These are phyloP conservation scores for Myotis yumanensis DNA, from an alignment of 2,113 vertebrate species.

Conservation along the genomic window DNA sequence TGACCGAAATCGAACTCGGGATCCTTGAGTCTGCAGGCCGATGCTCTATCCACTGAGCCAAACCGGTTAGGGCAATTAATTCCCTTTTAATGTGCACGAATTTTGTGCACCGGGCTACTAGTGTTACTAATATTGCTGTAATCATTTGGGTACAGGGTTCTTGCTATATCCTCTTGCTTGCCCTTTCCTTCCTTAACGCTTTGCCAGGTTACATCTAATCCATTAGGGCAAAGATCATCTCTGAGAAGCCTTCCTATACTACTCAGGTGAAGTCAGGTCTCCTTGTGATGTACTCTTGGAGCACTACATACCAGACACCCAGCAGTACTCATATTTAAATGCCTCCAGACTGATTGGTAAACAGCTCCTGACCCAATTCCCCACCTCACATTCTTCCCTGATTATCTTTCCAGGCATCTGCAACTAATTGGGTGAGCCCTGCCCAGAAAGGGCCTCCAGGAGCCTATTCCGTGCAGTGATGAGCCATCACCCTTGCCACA, in stretches of 20 bases:
- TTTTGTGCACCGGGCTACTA: no score
- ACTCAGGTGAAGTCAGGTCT: not conserved
- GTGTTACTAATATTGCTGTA: not conserved
- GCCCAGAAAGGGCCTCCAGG: not conserved
- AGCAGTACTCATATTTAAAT: not conserved
- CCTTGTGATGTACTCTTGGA: not conserved
- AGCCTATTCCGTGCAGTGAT: not conserved
- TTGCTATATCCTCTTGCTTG: not conserved
- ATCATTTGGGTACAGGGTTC: not conserved
- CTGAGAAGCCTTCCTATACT: not conserved
- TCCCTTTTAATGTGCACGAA: no score
- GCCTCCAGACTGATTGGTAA: not conserved
- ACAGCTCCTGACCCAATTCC: not conserved
- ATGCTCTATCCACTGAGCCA: no score
- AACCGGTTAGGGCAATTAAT: no score
- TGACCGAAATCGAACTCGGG: no score
- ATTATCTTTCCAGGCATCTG: not conserved
- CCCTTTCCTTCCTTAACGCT: not conserved
- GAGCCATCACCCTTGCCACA: not conserved
- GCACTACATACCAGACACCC: not conserved
- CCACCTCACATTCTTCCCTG: not conserved
- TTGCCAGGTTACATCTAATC: not conserved
- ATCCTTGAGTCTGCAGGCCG: no score
- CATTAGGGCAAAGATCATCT: constrained; percentile 6
- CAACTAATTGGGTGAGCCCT: not conserved